Conservation (phyloP, 64 coral and sea anemone species). For the Anthopleura sola region DNA sequence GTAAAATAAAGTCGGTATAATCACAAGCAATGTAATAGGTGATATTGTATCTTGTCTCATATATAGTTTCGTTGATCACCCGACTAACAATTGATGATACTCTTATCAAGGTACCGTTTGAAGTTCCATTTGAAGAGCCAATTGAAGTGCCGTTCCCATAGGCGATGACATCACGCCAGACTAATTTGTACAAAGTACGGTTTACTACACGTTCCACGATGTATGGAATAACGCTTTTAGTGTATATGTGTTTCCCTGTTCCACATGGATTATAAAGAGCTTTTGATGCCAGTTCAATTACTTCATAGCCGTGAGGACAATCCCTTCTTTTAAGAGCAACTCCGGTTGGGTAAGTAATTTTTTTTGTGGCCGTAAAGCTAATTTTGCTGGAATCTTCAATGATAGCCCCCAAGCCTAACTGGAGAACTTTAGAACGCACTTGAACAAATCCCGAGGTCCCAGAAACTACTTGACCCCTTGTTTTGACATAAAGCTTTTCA, state of each 20-base stretch:
- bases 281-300: conserved; percentile 60
- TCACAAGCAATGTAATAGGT: conserved; percentile 84
- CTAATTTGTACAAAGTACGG: conserved; percentile 43
- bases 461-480: conserved; percentile 38
- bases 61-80: conserved; percentile 28
- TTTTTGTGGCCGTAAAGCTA: conserved; percentile 2
- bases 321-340: conserved; percentile 43
- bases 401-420: conserved; percentile 50
- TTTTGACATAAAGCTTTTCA: conserved; percentile 48
- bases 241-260: conserved; percentile 63
- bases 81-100: conserved; percentile 22
- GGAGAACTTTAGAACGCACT: conserved; percentile 18
- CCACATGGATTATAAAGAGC: conserved; percentile 77
- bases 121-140: not conserved
- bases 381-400: conserved; percentile 36
- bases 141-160: not conserved
- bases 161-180: conserved; percentile 16
- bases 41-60: conserved; percentile 72
- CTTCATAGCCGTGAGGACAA: conserved; percentile 88
- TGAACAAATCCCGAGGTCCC: conserved; percentile 47
- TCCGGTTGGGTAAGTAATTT: conserved; percentile 33
- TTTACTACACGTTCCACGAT: conserved; percentile 65
- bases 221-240: conserved; percentile 66
- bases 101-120: not conserved
- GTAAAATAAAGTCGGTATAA: conserved; percentile 69